Conservation (phyloP, 2,113 vertebrate species). For the Balaenoptera acutorostrata region DNA sequence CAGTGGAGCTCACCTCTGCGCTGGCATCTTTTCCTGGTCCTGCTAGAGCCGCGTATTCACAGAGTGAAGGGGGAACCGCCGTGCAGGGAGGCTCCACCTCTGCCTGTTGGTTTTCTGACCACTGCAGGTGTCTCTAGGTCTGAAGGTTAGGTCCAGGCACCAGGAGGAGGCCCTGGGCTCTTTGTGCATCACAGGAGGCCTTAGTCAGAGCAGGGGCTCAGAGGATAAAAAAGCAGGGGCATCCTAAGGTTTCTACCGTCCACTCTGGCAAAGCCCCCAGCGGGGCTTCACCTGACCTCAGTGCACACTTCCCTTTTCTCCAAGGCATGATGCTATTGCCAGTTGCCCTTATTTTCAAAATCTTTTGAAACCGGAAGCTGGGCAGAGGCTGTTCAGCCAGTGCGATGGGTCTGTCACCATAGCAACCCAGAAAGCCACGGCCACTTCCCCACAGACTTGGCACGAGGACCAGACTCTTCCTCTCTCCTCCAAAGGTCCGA, state of each 20-base stretch:
- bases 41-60: fast-evolving
- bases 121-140: fast-evolving
- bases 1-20: fast-evolving
- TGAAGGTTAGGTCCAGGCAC: no score
- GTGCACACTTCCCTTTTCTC: fast-evolving
- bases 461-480: no score
- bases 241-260: no score
- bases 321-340: background rate
- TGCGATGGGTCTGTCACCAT: fast-evolving
- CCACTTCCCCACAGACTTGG: background rate
- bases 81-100: fast-evolving
- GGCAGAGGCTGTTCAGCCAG: background rate
- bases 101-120: background rate
- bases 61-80: fast-evolving
- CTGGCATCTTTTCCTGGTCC: fast-evolving
- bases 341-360: background rate
- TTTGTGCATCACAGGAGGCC: fast-evolving
- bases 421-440: fast-evolving
- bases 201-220: fast-evolving
- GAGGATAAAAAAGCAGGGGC: fast-evolving
- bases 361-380: fast-evolving
- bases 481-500: fast-evolving
- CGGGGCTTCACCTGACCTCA: no score
- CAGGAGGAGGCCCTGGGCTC: no score
- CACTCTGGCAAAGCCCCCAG: fast-evolving